Evolutionary conservation across 2,888 invertebrate genomes (phyloP).

Genomic region (Ophion obscuratus): DNA sequence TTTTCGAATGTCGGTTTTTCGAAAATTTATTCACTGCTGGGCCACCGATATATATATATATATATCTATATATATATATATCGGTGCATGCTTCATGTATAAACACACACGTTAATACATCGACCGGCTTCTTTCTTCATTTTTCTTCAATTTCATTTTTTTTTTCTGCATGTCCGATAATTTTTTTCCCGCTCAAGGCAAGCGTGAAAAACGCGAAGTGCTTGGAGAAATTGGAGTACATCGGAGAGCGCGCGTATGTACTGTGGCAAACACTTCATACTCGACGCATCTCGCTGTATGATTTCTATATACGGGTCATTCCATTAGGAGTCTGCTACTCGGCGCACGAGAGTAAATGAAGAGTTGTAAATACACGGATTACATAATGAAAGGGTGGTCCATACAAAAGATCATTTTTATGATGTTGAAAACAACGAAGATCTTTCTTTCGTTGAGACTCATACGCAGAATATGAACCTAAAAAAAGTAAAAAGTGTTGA

Average conservation of each 20-base stretch:
- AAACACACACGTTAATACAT: background rate
- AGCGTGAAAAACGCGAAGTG: constrained; percentile 15
- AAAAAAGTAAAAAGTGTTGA: too few relatives aligned
- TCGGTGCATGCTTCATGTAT: too few relatives aligned
- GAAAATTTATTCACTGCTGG: too few relatives aligned
- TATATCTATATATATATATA: too few relatives aligned
- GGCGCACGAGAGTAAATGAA: background rate
- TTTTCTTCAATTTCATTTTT: constrained; percentile 4
- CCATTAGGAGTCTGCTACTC: background rate
- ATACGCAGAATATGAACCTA: too few relatives aligned
- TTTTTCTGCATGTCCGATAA: background rate
- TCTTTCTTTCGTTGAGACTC: too few relatives aligned
- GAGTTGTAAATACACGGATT: too few relatives aligned
- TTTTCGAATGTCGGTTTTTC: too few relatives aligned
- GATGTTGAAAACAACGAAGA: too few relatives aligned
- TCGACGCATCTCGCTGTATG: constrained; percentile 24
- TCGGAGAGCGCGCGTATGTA: constrained; percentile 37
- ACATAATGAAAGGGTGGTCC: too few relatives aligned
- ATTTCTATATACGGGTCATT: constrained; percentile 8
- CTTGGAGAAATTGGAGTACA: constrained; percentile 66
- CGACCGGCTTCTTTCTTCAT: background rate
- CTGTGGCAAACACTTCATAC: background rate
- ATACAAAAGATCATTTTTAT: too few relatives aligned
- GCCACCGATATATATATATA: too few relatives aligned
- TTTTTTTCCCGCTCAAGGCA: constrained; percentile 1